Percentiles rank a stretch among this genome's conserved stretches.
Evolutionary conservation across 2,113 vertebrate species (phyloP).

Genomic region (Syngnathus floridae): DNA sequence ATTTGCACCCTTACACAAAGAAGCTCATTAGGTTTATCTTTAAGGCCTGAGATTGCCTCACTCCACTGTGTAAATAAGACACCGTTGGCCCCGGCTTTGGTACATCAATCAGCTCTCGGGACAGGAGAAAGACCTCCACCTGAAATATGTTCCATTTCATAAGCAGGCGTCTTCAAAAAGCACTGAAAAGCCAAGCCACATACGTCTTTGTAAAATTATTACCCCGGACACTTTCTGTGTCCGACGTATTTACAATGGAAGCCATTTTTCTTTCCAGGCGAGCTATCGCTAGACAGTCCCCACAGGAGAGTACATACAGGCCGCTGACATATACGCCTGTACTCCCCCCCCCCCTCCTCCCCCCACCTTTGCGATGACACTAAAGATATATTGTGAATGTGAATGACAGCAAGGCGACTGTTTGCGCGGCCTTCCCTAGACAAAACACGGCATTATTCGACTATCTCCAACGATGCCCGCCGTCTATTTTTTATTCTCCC

Average conservation of each 20-base stretch:
- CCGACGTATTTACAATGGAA: constrained; percentile 63
- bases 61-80: constrained; percentile 81
- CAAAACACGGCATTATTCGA: constrained; percentile 98
- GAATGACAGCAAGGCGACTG: constrained; percentile 92
- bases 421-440: constrained; percentile 88
- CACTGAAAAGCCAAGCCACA: constrained; percentile 23
- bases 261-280: constrained; percentile 50
- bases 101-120: constrained; percentile 65
- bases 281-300: constrained; percentile 78
- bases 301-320: constrained; percentile 83
- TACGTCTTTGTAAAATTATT: constrained; percentile 42
- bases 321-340: constrained; percentile 95
- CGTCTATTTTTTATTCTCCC: constrained; percentile 33
- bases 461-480: constrained; percentile 84
- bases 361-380: constrained; percentile 80
- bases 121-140: constrained; percentile 49
- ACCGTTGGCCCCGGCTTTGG: constrained; percentile 41
- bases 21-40: constrained; percentile 97
- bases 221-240: constrained; percentile 38
- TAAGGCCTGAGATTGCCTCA: constrained; percentile 80
- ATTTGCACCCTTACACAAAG: constrained; percentile 97
- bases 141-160: constrained; percentile 67
- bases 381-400: constrained; percentile 85
- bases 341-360: constrained; percentile 63
- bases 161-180: constrained; percentile 10